Base-by-base conservation (phyloP, 2,797 vertebrate species). In the Phrynocephalus forsythii region DNA sequence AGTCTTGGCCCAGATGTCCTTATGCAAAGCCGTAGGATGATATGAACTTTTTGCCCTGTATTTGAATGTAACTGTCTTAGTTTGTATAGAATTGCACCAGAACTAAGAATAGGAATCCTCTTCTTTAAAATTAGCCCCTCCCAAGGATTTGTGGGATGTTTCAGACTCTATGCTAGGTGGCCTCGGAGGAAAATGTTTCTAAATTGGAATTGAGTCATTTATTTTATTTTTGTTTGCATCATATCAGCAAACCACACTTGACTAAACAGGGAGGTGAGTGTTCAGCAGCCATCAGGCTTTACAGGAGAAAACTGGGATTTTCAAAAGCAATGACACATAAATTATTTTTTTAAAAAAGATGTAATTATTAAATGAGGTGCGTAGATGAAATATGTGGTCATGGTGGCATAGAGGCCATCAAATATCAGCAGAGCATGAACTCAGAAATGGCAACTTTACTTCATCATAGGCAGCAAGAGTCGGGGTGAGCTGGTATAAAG, bases 1-100 rank as follows among this genome's bases (percentile, higher is more conserved):
- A 79, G 75, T 71, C n/a, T 38, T 38, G 66, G 22, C 44, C 38
- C 79, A 85, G 5, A 89, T 85, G 60, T 52, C 44, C n/a, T 72
- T 75, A 15, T 30, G 26, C 44, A 77, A 48, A 30, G 26, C 60
- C 16, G 28, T 38, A 48, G 13, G 9, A 63, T 56, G 15, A 77
- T 60, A 26, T 71, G 56, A 56, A 38, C 38, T 56, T 72, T 30
- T 50, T 72, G 56, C 38, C n/a, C 44, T 73, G 73, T 6, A 24
- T 33, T 44, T 15, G n/a, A n/a, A 68, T 75, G 63, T 69, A 82
- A 38, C 13, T 20, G n/a, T 20, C 20, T 72, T 79, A 16, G 28
- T 30, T 68, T 84, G 6, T 11, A 68, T 18, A 44, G 56, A 63
- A 28, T n/a, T 24, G 52, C 7, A 44, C 22, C 71, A 85, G 81